Conservation (phyloP, 2,113 vertebrate genomes). For the Epinephelus fuscoguttatus region DNA sequence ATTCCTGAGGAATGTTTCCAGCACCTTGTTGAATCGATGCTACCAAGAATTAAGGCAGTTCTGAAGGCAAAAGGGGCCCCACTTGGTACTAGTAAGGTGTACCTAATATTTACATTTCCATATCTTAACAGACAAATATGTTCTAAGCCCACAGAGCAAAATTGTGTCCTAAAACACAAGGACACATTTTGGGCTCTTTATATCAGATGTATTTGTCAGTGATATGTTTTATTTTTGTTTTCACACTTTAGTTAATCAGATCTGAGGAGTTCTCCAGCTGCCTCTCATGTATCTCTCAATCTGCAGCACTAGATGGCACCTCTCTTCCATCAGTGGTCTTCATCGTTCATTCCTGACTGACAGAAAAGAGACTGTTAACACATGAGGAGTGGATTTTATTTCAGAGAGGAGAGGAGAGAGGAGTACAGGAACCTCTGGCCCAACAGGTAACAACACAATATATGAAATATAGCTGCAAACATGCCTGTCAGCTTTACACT, state of each 20-base stretch:
- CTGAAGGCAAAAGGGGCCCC: too few relatives aligned
- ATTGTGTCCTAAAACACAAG: too few relatives aligned
- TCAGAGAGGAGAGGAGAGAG: conserved; percentile 13
- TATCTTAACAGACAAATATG: too few relatives aligned
- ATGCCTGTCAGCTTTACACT: conserved; percentile 4
- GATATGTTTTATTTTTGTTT: background rate
- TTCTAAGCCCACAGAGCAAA: too few relatives aligned
- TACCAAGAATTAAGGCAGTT: too few relatives aligned
- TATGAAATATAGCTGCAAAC: background rate
- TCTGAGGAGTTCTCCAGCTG: too few relatives aligned
- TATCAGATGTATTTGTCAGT: background rate
- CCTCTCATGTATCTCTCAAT: background rate
- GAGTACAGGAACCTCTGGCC: conserved; percentile 1
- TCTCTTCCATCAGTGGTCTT: conserved; percentile 5
- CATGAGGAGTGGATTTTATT: background rate
- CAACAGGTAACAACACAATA: conserved; percentile 49
- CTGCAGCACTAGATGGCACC: conserved; percentile 69
- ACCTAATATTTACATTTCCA: too few relatives aligned
- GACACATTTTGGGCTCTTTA: background rate
- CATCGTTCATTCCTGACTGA: conserved; percentile 2
- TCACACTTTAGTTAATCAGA: background rate
- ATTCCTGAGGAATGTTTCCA: too few relatives aligned
- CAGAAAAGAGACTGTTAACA: background rate
- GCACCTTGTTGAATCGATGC: too few relatives aligned
- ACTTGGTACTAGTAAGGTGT: too few relatives aligned